Conservation (phyloP, 1,140 invertebrate species). For the Diachasma alloeum region DNA sequence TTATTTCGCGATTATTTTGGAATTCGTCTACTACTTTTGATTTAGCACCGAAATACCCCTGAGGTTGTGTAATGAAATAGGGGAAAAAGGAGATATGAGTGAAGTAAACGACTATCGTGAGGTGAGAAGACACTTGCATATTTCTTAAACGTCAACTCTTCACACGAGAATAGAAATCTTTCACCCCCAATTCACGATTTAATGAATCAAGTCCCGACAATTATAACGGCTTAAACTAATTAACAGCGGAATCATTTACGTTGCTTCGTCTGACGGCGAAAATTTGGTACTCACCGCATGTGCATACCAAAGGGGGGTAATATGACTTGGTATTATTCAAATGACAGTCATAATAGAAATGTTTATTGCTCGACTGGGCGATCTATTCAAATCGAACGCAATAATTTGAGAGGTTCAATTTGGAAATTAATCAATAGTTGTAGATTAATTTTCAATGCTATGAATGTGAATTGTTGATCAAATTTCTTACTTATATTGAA, state of each 20-base stretch:
- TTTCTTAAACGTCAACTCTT: neutral
- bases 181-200: neutral
- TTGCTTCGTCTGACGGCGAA: neutral
- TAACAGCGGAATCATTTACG: neutral
- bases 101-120: neutral
- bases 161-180: slow-evolving; percentile 3
- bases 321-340: neutral
- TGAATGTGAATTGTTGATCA: no score
- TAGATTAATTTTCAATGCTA: no score
- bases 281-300: neutral
- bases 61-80: neutral
- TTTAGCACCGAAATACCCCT: neutral
- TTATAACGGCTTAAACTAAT: neutral
- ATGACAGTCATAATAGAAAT: neutral
- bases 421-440: no score
- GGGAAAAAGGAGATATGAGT: neutral
- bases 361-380: neutral
- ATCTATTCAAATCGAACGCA: neutral
- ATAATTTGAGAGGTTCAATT: no score
- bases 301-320: neutral
- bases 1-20: neutral
- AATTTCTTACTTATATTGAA: no score
- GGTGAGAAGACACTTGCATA: neutral
- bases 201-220: neutral
- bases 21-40: neutral